Base-by-base conservation (phyloP, 2,797 vertebrate genomes). In the Scolopax rusticola region DNA sequence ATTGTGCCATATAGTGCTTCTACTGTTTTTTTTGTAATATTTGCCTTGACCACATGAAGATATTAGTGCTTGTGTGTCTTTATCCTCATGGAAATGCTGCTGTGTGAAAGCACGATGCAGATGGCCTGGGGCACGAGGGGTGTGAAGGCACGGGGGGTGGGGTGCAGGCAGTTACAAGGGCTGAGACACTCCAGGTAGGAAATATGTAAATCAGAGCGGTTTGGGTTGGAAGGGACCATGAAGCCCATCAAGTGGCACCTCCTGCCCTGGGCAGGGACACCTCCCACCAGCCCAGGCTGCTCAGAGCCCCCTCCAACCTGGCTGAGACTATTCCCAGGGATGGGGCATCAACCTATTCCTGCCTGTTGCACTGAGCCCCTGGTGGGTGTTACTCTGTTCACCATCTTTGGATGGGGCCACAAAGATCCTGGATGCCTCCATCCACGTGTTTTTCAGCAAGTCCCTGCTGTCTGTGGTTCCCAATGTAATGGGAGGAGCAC, bases 111-210 rank as follows among this genome's bases (percentile, higher is more conserved):
- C 8, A 11, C 33, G 28, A 1, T 2, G 30, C n/a, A 65, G 67
- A 53, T 38, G 2, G 12, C 2, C 8, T 2, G 7, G 33, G 20
- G 38, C 73, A 57, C 23, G 14, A 12, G 68, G 65, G 57, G 3
- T 15, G 43, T 25, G 51, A 10, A 1, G 40, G 8, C 8, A 36
- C 36, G 36, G 38, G 16, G 36, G 13, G 50, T 23, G 33, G 40
- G 54, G 24, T 23, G 33, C 0, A 32, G 6, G 0, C 17, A 1
- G 4, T 2, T 11, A 10, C 0, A 9, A 8, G 24, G 21, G 16
- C 70, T 40, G 78, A 59, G 32, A 5, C 3, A 0, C 4, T 27
- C 28, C 0, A 7, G 23, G 27, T n/a, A 5, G 41, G 75, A 53
- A 43, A 50, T 0, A 4, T 11, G 17, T 6, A 7, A 0, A 5